Conservation (phyloP, 1,140 invertebrate genomes). For the Aethina tumida region DNA sequence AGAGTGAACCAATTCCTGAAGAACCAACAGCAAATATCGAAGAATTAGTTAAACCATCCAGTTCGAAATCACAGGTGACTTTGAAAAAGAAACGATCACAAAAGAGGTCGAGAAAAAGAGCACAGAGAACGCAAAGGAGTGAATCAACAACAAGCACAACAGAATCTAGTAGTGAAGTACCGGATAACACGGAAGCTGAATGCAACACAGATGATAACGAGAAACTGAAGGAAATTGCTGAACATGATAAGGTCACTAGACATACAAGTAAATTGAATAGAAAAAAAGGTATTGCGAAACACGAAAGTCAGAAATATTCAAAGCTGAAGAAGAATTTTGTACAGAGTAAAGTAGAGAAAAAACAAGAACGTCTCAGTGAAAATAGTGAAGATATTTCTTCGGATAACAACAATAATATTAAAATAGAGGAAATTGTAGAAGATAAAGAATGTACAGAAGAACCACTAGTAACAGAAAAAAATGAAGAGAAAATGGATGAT, state of each 20-base stretch:
- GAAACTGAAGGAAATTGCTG: background rate
- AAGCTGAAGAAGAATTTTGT: conserved; percentile 18
- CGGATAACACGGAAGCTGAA: conserved; percentile 6
- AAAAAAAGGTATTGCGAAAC: conserved; percentile 15
- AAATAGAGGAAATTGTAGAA: too few species aligned
- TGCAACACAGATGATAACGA: background rate
- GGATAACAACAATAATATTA: too few species aligned
- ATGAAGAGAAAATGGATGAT: background rate
- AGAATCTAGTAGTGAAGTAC: conserved; percentile 20
- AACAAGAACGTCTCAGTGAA: too few species aligned
- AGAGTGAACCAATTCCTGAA: too few species aligned
- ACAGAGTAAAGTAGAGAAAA: too few species aligned
- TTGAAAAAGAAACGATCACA: conserved; percentile 15
- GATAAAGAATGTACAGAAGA: too few species aligned
- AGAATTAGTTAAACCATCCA: too few species aligned
- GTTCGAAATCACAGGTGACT: conserved; percentile 1
- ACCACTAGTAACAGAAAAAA: too few species aligned
- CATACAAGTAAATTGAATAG: conserved; percentile 10
- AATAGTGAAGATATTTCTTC: too few species aligned
- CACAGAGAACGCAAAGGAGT: conserved; percentile 5
- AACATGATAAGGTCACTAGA: background rate
- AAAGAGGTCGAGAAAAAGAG: conserved; percentile 12
- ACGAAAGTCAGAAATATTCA: conserved; percentile 14
- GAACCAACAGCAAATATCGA: too few species aligned
- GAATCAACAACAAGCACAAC: conserved; percentile 18